phyloP scores from a whole-genome alignment of 2,113 vertebrate species.

The Hassar affinis region DNA sequence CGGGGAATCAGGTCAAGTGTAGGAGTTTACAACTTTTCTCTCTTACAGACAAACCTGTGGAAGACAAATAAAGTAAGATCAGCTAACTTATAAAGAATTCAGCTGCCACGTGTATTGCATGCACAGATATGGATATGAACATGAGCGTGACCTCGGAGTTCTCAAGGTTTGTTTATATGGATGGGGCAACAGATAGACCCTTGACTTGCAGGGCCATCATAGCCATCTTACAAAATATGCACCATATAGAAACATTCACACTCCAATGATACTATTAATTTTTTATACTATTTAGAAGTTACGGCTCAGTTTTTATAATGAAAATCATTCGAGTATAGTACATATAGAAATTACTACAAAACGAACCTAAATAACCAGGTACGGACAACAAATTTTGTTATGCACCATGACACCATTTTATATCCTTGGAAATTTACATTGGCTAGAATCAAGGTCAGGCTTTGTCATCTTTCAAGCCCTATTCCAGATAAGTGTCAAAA shows the following conservation, averaged over 20 bases:
- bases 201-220: neutral
- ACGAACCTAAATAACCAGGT: neutral
- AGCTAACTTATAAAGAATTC: neutral
- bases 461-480: neutral
- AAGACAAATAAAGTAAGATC: neutral
- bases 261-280: no score
- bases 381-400: neutral
- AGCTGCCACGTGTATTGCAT: neutral
- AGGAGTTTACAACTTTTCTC: neutral
- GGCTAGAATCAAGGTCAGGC: neutral
- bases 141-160: neutral
- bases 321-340: neutral
- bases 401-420: neutral
- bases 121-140: neutral
- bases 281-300: no score
- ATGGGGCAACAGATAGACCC: neutral
- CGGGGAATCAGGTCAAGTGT: neutral
- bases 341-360: neutral
- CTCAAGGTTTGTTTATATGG: neutral
- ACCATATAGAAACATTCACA: neutral
- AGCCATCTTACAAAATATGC: neutral
- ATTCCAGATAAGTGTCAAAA: neutral
- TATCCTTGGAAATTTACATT: neutral
- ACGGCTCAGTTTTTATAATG: neutral
- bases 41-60: slow-evolving; percentile 48